Conservation (phyloP, 2,888 invertebrate genomes). For the Drosophila kambysellisi region DNA sequence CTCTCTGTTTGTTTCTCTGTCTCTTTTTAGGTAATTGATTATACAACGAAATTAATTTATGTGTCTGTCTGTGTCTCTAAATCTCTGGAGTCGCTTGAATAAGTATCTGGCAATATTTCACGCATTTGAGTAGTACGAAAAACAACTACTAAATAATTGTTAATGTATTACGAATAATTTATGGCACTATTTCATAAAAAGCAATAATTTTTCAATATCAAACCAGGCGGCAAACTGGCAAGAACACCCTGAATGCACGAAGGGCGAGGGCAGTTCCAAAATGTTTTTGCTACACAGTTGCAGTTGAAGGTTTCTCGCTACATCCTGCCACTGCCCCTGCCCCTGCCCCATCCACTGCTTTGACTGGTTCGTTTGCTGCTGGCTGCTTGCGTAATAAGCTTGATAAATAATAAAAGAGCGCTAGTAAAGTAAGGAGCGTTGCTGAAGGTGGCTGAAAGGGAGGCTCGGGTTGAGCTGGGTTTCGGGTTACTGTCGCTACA, state of each 20-base stretch:
- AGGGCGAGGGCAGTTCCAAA: constrained; percentile 27
- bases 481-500: constrained; percentile 62
- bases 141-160: constrained; percentile 81
- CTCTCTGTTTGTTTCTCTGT: constrained; percentile 6
- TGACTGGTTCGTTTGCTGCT: constrained; percentile 1
- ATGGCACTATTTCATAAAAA: constrained; percentile 82
- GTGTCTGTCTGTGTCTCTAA: constrained; percentile 42
- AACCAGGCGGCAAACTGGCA: constrained; percentile 72
- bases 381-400: constrained; percentile 77
- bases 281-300: constrained; percentile 66
- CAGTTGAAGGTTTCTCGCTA: constrained; percentile 57
- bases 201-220: constrained; percentile 82
- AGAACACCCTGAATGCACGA: neutral
- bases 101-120: constrained; percentile 74
- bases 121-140: constrained; percentile 69
- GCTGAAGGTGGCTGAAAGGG: constrained; percentile 4
- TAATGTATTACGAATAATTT: constrained; percentile 82
- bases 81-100: constrained; percentile 64
- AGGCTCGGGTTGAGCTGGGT: constrained; percentile 3
- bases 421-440: constrained; percentile 38
- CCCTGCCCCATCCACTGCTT: neutral
- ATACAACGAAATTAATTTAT: constrained; percentile 71
- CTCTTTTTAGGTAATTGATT: constrained; percentile 75
- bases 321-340: neutral
- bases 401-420: constrained; percentile 78